Percentiles rank a stretch among this genome's conserved stretches.
Evolutionary conservation across 2,888 invertebrate genomes (phyloP).

Genomic region (Cosmia trapezina): DNA sequence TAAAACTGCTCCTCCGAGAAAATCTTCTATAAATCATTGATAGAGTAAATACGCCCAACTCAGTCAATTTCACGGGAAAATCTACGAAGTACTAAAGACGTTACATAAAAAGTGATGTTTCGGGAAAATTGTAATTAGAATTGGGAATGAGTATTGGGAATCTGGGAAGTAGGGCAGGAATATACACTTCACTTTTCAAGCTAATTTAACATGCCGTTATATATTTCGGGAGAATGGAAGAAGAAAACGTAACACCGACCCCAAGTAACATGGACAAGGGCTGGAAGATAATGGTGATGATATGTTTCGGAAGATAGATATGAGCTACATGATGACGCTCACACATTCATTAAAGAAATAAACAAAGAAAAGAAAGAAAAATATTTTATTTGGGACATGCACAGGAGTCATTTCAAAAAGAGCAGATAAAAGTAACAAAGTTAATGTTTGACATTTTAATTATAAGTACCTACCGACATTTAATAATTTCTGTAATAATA

Average conservation of each 20-base stretch:
- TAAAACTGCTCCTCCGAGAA: slow-evolving; percentile 26
- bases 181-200: background rate
- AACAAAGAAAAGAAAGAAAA: no score
- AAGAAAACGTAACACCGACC: no score
- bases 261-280: no score
- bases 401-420: no score
- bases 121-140: slow-evolving; percentile 30
- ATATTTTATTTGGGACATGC: no score
- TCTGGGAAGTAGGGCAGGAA: slow-evolving; percentile 11
- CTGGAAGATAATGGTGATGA: no score
- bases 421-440: no score
- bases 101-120: slow-evolving; percentile 26
- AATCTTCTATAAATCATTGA: slow-evolving; percentile 42
- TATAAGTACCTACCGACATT: no score
- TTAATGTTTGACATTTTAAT: no score
- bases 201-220: background rate
- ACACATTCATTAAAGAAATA: background rate
- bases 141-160: background rate
- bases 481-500: no score
- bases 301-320: background rate
- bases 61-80: slow-evolving; percentile 42
- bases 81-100: background rate
- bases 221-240: background rate
- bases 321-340: background rate
- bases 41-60: slow-evolving; percentile 42